These are phyloP conservation scores for Marcusenius ussheri DNA, from an alignment of 2,113 vertebrate species.

Conservation along the genomic window DNA sequence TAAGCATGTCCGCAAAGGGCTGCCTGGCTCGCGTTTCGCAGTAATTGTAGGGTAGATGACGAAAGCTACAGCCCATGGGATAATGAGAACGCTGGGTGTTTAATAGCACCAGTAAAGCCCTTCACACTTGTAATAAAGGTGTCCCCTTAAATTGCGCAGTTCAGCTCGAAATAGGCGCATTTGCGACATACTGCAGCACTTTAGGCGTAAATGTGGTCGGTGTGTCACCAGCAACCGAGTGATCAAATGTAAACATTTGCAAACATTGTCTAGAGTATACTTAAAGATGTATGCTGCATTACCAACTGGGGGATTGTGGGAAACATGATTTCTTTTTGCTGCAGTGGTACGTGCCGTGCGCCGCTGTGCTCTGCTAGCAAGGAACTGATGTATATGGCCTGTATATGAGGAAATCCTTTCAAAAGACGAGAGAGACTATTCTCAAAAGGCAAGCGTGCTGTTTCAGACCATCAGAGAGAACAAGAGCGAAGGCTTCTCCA, in stretches of 20 bases:
- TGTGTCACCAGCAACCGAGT: background rate
- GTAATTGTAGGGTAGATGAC: conserved; percentile 2
- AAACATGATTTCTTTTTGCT: background rate
- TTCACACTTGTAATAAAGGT: conserved; percentile 13
- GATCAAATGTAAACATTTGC: background rate
- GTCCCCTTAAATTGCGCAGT: background rate
- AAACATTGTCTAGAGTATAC: background rate
- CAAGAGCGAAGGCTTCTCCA: background rate
- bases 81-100: background rate
- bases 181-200: background rate
- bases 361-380: background rate
- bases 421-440: background rate
- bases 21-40: background rate
- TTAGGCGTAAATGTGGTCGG: background rate
- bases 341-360: background rate
- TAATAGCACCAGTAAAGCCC: conserved; percentile 13
- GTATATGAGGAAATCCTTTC: background rate
- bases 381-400: background rate
- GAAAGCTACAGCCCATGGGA: conserved; percentile 7
- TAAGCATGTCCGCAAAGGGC: background rate
- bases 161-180: background rate
- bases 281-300: background rate
- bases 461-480: background rate
- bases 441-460: background rate
- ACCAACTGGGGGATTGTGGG: background rate